Base-by-base conservation (phyloP, 2,113 vertebrate genomes). In the Fulmarus glacialis region DNA sequence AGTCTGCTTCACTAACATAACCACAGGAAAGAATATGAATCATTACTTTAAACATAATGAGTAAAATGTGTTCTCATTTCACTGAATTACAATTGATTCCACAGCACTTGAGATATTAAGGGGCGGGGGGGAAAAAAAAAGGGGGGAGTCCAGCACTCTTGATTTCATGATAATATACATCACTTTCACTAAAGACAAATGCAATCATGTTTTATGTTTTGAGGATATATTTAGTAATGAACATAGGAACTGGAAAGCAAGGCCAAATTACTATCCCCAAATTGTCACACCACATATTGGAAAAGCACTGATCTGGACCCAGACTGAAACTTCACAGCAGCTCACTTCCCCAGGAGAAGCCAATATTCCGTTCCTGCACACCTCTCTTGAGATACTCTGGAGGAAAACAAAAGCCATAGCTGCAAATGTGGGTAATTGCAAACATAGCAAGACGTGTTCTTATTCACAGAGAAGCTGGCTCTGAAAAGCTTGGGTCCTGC, bases 11-110 rank as follows among this genome's bases (percentile, higher is more conserved):
- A 8, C 71, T 75, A 74, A 21, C 32, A n/a, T 36, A 87, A 83
- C 50, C 53, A 66, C 59, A 71, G 85, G 40, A 64, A 73, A 90
- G 59, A 81, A 63, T 55, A 82, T 19, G 36, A 90, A 59, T 77
- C 75, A 58, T 63, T 74, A 52, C 43, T 87, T 95, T 59, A 87
- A 93, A 82, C 16, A n/a, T 29, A 90, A 67, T 60, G 36, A 84
- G 30, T 53, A 92, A 89, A 91, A 87, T 42, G 11, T 82, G 74
- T 58, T 92, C 34, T 62, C 1, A 0, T 86, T 89, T 83, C 19
- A 24, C 15, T 67, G 71, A 32, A 38, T 20, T 64, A 27, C 55
- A 52, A 7, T 23, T 63, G 75, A 81, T 74, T 93, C 30, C 50
- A 60, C 63, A 63, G 56, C 26, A 55, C 18, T n/a, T 58, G 48